Percentiles rank a stretch among this genome's conserved stretches.
Conservation (phyloP, 2,888 invertebrate species). For the Bhutanitis thaidina region DNA sequence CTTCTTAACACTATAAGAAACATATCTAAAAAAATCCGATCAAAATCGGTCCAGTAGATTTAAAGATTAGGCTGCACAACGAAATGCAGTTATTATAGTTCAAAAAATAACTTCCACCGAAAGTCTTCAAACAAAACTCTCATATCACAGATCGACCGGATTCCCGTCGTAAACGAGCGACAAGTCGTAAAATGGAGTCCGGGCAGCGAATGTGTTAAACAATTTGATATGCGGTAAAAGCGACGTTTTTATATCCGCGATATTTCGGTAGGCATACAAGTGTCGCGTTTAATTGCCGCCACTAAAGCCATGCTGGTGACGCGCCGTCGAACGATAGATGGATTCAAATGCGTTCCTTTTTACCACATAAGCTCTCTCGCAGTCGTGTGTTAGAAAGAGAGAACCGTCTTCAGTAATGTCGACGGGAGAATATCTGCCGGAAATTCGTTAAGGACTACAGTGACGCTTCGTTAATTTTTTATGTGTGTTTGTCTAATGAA, state of each 20-base stretch:
- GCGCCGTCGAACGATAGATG: slow-evolving; percentile 64
- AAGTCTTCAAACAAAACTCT: slow-evolving; percentile 38
- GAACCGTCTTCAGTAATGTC: slow-evolving; percentile 32
- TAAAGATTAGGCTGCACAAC: no score
- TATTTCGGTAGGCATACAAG: slow-evolving; percentile 65
- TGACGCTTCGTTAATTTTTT: slow-evolving; percentile 74
- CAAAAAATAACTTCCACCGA: slow-evolving; percentile 36
- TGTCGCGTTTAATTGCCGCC: slow-evolving; percentile 68
- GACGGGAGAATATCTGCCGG: slow-evolving; percentile 61
- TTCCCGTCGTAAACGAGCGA: slow-evolving; percentile 58
- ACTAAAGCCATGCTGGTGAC: slow-evolving; percentile 65
- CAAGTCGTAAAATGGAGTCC: slow-evolving; percentile 57
- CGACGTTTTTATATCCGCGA: slow-evolving; percentile 70
- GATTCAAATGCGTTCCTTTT: slow-evolving; percentile 35
- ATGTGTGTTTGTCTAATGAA: slow-evolving; percentile 74
- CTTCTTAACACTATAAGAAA: no score
- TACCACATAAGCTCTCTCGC: slow-evolving; percentile 14
- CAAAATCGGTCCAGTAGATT: no score
- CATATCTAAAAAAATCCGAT: no score
- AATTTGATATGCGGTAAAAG: slow-evolving; percentile 69
- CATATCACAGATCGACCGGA: slow-evolving; percentile 54
- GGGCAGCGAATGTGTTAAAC: slow-evolving; percentile 64
- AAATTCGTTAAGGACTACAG: slow-evolving; percentile 73
- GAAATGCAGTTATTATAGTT: no score
- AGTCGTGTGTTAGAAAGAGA: slow-evolving; percentile 37